Evolutionary conservation across 2,797 vertebrate genomes (phyloP), one percentile per base, ranked within the genome.

Genomic region (Amphiprion clarkii): DNA sequence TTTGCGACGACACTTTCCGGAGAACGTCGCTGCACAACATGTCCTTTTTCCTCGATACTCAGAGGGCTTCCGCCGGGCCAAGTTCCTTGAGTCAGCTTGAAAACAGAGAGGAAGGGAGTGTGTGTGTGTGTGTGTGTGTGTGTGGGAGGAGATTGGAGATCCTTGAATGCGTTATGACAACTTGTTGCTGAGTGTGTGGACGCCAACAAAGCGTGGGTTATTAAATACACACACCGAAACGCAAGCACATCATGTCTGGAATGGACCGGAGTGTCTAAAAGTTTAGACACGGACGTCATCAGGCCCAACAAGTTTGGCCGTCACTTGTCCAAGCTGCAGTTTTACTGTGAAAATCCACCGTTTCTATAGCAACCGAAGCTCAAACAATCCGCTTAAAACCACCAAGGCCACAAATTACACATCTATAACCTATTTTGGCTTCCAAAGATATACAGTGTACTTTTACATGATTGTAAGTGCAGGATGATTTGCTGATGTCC

Each of bases 331-430:
- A 42, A 39, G 36, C 10, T 10, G 27, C 36, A 33, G 61, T 52
- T 68, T 81, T 27, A 21, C 71, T 60, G 52, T 21, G 25, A 76
- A 84, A 69, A 79, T 72, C 25, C 10, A 25, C 52, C 39, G 65
- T 86, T 83, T 81, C 84, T 55, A 74, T 76, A n/a, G 82, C 1
- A 2, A 87, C 83, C 13, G 48, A 12, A 82, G 59, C 19, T 29
- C 48, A 86, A 86, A 79, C 77, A 81, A 74, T 73, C 54, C 74
- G 42, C 12, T 55, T 49, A 46, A 84, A 85, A 80, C 81, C 74
- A 67, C 73, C 61, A 10, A 55, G 59, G 46, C 89, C 88, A 89
- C 89, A 92, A 92, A 93, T 89, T 90, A 83, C 86, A 90, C 69
- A 83, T 89, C 62, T 82, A 86, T 76, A 73, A 87, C 84, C 80